These are phyloP conservation scores for Micronisus gabar DNA, from an alignment of 2,113 vertebrate species.

Conservation along the genomic window DNA sequence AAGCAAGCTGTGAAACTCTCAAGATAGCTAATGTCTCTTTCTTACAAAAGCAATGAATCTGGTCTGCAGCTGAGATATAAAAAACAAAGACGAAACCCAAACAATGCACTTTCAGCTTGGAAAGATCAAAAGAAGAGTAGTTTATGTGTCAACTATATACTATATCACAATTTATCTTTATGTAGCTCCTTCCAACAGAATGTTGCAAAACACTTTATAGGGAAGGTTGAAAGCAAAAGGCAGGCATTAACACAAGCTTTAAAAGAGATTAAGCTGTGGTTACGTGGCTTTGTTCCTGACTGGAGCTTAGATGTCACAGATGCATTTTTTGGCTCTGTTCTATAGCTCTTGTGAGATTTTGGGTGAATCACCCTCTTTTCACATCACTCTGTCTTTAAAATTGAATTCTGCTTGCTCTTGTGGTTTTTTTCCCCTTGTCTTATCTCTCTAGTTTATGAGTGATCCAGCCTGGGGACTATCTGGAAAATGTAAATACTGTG, in stretches of 20 bases:
- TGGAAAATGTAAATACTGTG: conserved; percentile 1
- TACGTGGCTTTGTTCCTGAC: neutral
- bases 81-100: neutral
- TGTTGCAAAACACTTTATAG: neutral
- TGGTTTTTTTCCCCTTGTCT: neutral
- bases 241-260: neutral
- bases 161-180: neutral
- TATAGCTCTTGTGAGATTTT: neutral
- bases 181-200: neutral
- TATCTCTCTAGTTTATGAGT: neutral
- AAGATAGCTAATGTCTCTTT: neutral
- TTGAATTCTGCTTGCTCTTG: neutral
- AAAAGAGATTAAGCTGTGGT: neutral
- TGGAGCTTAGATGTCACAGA: neutral
- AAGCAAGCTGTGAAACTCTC: conserved; percentile 1
- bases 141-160: neutral
- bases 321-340: neutral
- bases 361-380: neutral
- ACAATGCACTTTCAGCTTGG: neutral
- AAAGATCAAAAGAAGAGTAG: neutral
- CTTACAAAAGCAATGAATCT: conserved; percentile 46
- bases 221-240: neutral
- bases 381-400: neutral
- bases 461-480: neutral
- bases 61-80: neutral